Conservation (phyloP, 2,888 invertebrate species). For the Lithophane semibrunnea region DNA sequence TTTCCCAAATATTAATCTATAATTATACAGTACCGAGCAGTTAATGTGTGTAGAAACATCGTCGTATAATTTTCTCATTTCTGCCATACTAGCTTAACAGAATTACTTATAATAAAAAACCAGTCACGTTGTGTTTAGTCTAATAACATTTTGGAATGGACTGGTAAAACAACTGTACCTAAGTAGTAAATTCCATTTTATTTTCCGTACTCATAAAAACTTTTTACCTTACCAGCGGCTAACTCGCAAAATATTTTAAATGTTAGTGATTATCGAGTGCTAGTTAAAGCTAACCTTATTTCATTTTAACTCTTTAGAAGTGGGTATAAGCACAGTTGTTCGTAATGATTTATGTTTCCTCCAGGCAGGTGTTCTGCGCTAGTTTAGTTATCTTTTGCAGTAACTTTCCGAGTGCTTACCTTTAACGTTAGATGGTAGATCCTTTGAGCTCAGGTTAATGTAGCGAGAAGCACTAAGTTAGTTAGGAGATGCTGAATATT, state of each 20-base stretch:
- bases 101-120: slow-evolving; percentile 18
- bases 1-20: slow-evolving; percentile 52
- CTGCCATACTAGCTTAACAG: slow-evolving; percentile 33
- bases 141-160: slow-evolving; percentile 21
- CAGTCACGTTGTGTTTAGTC: neutral
- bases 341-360: slow-evolving; percentile 65
- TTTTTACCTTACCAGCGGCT: slow-evolving; percentile 16
- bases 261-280: slow-evolving; percentile 34
- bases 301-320: slow-evolving; percentile 48
- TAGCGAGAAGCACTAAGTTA: slow-evolving; percentile 64
- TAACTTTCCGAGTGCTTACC: slow-evolving; percentile 60
- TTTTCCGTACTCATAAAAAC: neutral
- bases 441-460: slow-evolving; percentile 74
- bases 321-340: slow-evolving; percentile 39
- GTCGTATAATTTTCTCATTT: slow-evolving; percentile 55
- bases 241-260: slow-evolving; percentile 26
- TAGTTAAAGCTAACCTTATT: slow-evolving; percentile 42
- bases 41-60: slow-evolving; percentile 40
- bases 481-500: slow-evolving; percentile 38
- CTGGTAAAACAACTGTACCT: neutral
- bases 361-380: slow-evolving; percentile 56
- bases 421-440: slow-evolving; percentile 55
- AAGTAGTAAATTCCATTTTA: slow-evolving; percentile 2
- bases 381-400: slow-evolving; percentile 53
- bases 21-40: slow-evolving; percentile 45